Evolutionary conservation across 2,797 vertebrate species (phyloP).

Genomic region (Tangara arthus): DNA sequence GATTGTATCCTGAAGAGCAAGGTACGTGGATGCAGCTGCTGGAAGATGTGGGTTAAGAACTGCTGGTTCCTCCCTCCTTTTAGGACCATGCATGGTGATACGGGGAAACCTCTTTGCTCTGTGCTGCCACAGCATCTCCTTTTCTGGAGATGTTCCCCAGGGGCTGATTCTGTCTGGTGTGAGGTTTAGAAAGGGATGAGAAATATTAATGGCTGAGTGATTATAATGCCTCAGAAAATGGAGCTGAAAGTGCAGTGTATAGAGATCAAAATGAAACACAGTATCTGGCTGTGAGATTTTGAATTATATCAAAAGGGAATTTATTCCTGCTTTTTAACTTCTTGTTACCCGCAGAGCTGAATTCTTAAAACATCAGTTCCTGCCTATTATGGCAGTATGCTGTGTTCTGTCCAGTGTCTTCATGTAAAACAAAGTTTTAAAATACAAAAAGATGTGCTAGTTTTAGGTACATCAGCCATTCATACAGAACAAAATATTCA

Average conservation of each 20-base stretch:
- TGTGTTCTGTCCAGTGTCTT: neutral
- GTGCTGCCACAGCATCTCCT: neutral
- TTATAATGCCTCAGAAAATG: neutral
- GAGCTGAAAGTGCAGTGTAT: neutral
- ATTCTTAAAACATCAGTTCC: conserved; percentile 1
- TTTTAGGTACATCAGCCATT: neutral
- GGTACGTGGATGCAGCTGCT: neutral
- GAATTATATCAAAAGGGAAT: neutral
- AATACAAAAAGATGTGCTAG: neutral
- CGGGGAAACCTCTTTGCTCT: neutral
- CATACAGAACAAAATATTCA: neutral
- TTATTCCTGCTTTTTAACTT: conserved; percentile 2
- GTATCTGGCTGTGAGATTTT: neutral
- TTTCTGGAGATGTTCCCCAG: neutral
- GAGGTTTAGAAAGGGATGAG: neutral
- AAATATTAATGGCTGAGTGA: neutral
- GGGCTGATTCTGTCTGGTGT: neutral
- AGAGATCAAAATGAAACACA: neutral
- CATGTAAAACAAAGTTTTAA: conserved; percentile 9
- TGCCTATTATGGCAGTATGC: neutral
- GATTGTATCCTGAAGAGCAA: neutral
- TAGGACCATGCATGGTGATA: rapidly evolving
- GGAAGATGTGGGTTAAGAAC: neutral
- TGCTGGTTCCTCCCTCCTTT: neutral
- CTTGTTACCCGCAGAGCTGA: neutral